Evolutionary conservation across 2,113 vertebrate species (phyloP), one percentile per base, ranked within the genome.

Genomic region (Carlito syrichta): DNA sequence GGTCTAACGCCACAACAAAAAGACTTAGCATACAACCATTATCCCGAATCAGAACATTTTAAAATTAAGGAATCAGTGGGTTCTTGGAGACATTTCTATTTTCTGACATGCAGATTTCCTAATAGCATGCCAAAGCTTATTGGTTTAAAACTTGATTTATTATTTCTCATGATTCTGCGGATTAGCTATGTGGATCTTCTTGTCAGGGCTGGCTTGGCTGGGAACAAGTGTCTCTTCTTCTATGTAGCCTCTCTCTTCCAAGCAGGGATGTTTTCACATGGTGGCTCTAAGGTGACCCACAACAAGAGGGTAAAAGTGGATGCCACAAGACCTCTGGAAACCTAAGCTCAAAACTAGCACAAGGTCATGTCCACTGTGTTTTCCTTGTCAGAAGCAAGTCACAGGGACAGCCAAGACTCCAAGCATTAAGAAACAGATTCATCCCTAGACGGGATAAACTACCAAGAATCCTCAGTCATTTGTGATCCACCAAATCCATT

Each of bases 121-220:
- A 60, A 35, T 10, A 76, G 62, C 0, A 71, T 11, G 14, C 23
- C 30, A n/a, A 52, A 14, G 27, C 1, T 25, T 35, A 45, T 0
- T 58, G 35, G 30, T 12, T 27, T 14, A 35, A 38, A 54, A 30
- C 7, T 27, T 6, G 35, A 30, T 19, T 8, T 17, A 7, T 76
- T 69, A 30, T 22, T 58, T 82, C 45, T 73, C 68, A 22, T 0
- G 48, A 22, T 10, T 48, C 91, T 30, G 20, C 1, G 73, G 52
- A 17, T 4, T 54, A 58, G 35, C 19, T 16, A 1, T 19, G 13
- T 23, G 35, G 17, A 4, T n/a, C 6, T 32, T n/a, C 12, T 35
- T 8, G 54, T 12, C 0, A n/a, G 69, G 27, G 23, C 35, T 1
- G 0, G 5, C 8, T 0, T 6, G 43, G 8, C 52, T 69, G 58